phyloP scores from a whole-genome alignment of 2,797 vertebrate genomes.

The Pipistrellus nathusii region DNA sequence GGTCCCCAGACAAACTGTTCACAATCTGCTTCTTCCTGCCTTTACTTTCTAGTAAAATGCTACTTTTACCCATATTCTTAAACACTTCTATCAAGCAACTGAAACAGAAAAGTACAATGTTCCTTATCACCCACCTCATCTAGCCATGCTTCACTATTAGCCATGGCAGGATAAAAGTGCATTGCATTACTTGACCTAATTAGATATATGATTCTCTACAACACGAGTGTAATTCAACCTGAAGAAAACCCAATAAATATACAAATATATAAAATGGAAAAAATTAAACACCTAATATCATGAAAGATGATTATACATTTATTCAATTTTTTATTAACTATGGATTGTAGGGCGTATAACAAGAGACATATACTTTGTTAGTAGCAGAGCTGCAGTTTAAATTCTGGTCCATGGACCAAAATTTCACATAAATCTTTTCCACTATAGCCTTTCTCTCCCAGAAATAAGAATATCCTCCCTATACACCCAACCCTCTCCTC shows the following conservation, averaged over 20 bases:
- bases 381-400: constrained; percentile 12
- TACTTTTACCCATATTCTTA: constrained; percentile 41
- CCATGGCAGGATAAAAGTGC: not conserved
- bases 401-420: constrained; percentile 16
- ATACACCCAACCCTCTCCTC: not conserved
- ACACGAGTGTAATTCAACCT: not conserved
- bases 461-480: not conserved
- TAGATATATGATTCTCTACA: constrained; percentile 8
- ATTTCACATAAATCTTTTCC: constrained; percentile 38
- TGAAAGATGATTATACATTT: constrained; percentile 30
- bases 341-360: not conserved
- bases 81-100: not conserved
- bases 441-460: not conserved
- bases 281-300: not conserved
- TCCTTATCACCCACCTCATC: not conserved
- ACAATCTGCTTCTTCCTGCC: constrained; percentile 13
- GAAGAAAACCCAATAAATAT: not conserved
- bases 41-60: constrained; percentile 33
- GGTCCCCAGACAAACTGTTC: not conserved
- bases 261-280: not conserved
- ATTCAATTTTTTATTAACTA: constrained; percentile 23
- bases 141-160: constrained; percentile 1
- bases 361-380: not conserved
- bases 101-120: not conserved
- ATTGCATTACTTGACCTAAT: not conserved